These are phyloP conservation scores for Leuciscus waleckii DNA, from an alignment of 2,797 vertebrate species.

Conservation along the genomic window DNA sequence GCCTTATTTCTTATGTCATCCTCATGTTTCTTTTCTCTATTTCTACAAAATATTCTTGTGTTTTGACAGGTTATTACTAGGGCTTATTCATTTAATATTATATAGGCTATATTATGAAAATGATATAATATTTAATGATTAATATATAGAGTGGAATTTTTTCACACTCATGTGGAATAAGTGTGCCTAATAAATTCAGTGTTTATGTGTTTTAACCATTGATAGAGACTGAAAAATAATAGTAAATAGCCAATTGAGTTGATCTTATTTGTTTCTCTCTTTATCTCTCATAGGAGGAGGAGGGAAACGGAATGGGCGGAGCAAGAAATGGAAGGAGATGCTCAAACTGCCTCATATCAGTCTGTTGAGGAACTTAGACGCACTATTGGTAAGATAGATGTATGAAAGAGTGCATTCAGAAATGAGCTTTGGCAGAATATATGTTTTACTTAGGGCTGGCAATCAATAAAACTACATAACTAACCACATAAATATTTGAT, in stretches of 20 bases:
- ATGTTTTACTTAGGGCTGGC: neutral
- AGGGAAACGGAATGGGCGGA: constrained; percentile 87
- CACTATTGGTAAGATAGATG: constrained; percentile 79
- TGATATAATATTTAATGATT: too few species aligned
- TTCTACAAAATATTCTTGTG: neutral
- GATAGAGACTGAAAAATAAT: neutral
- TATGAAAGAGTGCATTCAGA: neutral
- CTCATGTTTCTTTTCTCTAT: neutral
- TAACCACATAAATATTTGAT: neutral
- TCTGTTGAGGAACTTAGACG: constrained; percentile 83
- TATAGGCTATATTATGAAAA: neutral
- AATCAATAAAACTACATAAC: neutral
- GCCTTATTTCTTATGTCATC: neutral
- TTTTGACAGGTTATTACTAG: neutral
- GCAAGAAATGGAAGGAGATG: constrained; percentile 95
- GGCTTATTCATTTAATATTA: neutral
- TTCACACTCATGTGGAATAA: too few species aligned
- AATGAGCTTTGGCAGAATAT: neutral
- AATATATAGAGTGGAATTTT: neutral
- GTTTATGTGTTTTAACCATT: neutral
- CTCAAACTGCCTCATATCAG: constrained; percentile 88
- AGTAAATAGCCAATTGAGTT: neutral
- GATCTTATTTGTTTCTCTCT: constrained; percentile 34
- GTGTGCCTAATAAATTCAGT: neutral
- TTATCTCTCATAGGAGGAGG: constrained; percentile 76